Evolutionary conservation across 2,797 vertebrate species (phyloP), one percentile per base, ranked within the genome.

Genomic region (Siniperca scherzeri): DNA sequence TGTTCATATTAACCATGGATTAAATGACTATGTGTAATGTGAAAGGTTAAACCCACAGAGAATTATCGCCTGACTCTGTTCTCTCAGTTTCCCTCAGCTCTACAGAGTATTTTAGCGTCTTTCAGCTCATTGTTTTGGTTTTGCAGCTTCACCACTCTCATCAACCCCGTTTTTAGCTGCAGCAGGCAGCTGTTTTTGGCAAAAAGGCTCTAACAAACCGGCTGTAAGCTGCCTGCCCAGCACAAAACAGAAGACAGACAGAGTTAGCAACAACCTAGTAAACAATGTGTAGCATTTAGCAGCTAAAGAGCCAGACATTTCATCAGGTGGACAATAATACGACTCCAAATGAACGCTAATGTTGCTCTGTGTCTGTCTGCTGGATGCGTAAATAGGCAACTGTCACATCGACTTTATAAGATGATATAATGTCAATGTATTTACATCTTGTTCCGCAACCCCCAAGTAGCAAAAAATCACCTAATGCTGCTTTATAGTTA

Each of bases 101-200:
- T n/a, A 48, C 44, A 16, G 19, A 9, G 25, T 2, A 4, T n/a
- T 48, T 53, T 22, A 65, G 22, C 1, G 0, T 14, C 19, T 59
- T 55, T 55, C 13, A 44, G n/a, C 42, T 73, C 22, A 30, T 21
- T 21, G 9, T 78, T 81, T 74, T 8, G 50, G 56, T 36, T 75
- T 30, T 30, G 30, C 30, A 30, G 30, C 30, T 30, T 30, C 30
- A 30, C 30, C 30, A 30, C 30, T 30, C 30, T 30, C 30, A 19
- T 3, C 9, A 9, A 21, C 2, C 30, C 7, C 1, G 1, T 27
- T 36, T 65, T 65, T 7, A n/a, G 14, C 33, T 7, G 14, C 50
- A 55, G 50, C 36, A 19, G 55, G 55, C 7, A 44, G 38, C 33
- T 25, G 56, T 21, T 44, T 46, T 42, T 3, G 38, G 12, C 27